Conservation (phyloP, 2,797 vertebrate species). For the Buceros bicornis region DNA sequence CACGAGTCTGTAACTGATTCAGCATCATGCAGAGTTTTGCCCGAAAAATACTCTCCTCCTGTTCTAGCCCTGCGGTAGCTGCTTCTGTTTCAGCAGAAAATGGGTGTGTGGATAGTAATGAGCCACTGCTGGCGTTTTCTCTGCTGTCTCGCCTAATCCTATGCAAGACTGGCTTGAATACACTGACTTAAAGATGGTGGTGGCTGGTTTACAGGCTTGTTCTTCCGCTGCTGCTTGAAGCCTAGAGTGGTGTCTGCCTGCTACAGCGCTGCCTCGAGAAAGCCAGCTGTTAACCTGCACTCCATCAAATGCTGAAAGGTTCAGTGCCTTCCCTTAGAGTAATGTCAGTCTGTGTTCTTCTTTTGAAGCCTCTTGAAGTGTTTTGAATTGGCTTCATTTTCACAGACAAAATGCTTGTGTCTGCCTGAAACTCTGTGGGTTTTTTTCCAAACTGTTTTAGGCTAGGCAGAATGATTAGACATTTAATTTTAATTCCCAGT, state of each 20-base stretch:
- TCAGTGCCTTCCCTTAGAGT: constrained; percentile 32
- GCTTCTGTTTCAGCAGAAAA: neutral
- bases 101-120: neutral
- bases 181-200: neutral
- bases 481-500: neutral
- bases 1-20: neutral
- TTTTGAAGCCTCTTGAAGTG: constrained; percentile 50
- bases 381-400: constrained; percentile 39
- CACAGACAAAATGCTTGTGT: constrained; percentile 11
- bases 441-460: neutral
- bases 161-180: neutral
- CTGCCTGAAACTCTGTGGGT: neutral
- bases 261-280: neutral
- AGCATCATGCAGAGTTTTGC: neutral
- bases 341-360: constrained; percentile 42
- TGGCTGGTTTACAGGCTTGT: neutral
- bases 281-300: constrained; percentile 53
- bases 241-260: neutral
- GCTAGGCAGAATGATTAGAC: neutral
- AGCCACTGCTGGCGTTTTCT: neutral
- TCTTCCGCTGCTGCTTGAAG: neutral
- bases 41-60: neutral
- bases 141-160: neutral
- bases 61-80: neutral
- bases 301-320: constrained; percentile 14